Conservation (phyloP, 37 sponge, comb jelly and placozoan genomes). For the Spongia lamella region DNA sequence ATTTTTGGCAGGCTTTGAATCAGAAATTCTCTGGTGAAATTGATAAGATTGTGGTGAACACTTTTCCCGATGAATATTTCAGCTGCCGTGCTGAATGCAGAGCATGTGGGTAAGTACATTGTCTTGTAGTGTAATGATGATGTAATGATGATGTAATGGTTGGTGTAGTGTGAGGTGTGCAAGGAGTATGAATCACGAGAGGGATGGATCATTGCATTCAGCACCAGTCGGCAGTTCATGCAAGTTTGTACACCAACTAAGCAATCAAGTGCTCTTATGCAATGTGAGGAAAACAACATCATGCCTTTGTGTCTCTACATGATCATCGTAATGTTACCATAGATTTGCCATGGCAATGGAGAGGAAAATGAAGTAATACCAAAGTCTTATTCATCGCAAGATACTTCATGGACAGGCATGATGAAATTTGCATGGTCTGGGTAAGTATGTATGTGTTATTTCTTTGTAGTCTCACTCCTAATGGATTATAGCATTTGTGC, state of each 20-base stretch:
- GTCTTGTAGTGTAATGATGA: neutral
- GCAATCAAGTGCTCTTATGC: slow-evolving; percentile 77
- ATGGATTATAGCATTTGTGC: too few species aligned
- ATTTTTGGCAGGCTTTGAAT: slow-evolving; percentile 50
- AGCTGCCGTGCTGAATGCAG: slow-evolving; percentile 72
- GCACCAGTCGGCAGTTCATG: slow-evolving; percentile 42
- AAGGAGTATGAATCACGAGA: slow-evolving; percentile 74
- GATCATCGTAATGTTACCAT: neutral
- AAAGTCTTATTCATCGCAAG: slow-evolving; percentile 51
- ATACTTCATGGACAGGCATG: slow-evolving; percentile 74
- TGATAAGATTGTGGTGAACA: slow-evolving; percentile 23
- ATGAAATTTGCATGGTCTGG: slow-evolving; percentile 89
- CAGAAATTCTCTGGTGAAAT: slow-evolving; percentile 83
- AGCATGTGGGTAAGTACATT: slow-evolving; percentile 75
- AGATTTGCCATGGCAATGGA: slow-evolving; percentile 73
- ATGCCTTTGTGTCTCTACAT: neutral
- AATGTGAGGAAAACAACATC: slow-evolving; percentile 28
- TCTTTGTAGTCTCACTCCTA: neutral
- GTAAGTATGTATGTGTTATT: slow-evolving; percentile 40
- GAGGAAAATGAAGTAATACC: slow-evolving; percentile 66
- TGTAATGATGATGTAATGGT: slow-evolving; percentile 1
- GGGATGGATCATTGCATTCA: slow-evolving; percentile 54
- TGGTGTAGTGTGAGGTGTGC: slow-evolving; percentile 57
- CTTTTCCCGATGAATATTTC: slow-evolving; percentile 92
- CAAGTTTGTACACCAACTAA: slow-evolving; percentile 46